Evolutionary conservation across 2,888 invertebrate species (phyloP).

Genomic region (Endomychus coccineus): DNA sequence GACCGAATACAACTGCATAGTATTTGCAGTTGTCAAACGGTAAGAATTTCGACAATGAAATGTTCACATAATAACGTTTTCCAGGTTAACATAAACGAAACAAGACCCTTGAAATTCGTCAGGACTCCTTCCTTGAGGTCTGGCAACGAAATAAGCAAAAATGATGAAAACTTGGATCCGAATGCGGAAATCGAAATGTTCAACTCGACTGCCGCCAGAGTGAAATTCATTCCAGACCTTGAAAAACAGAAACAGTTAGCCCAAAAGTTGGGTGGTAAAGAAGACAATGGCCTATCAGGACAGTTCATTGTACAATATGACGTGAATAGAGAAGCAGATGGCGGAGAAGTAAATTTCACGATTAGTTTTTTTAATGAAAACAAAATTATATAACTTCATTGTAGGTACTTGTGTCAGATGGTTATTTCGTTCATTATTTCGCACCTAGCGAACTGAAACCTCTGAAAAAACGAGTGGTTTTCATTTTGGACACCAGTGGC

Average conservation of each 20-base stretch:
- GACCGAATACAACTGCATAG: too few species aligned
- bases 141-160: constrained; percentile 55
- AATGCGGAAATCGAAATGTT: constrained; percentile 31
- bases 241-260: constrained; percentile 51
- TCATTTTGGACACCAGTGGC: constrained; percentile 68
- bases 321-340: constrained; percentile 51
- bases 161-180: constrained; percentile 43
- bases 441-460: constrained; percentile 55
- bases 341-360: constrained; percentile 49
- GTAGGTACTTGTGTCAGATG: constrained; percentile 58
- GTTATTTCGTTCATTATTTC: constrained; percentile 71
- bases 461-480: constrained; percentile 60
- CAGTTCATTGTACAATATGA: constrained; percentile 66
- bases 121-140: constrained; percentile 52
- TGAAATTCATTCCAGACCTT: constrained; percentile 53
- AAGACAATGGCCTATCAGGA: constrained; percentile 49
- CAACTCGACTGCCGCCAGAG: constrained; percentile 31
- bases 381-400: too few species aligned
- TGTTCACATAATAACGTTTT: too few species aligned
- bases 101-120: constrained; percentile 52
- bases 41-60: too few species aligned
- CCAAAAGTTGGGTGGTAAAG: constrained; percentile 35
- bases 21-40: too few species aligned
- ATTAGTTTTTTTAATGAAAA: constrained; percentile 15
- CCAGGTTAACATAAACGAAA: constrained; percentile 56